Evolutionary conservation across 2,888 invertebrate species (phyloP).

Genomic region (Prenolepis imparis): DNA sequence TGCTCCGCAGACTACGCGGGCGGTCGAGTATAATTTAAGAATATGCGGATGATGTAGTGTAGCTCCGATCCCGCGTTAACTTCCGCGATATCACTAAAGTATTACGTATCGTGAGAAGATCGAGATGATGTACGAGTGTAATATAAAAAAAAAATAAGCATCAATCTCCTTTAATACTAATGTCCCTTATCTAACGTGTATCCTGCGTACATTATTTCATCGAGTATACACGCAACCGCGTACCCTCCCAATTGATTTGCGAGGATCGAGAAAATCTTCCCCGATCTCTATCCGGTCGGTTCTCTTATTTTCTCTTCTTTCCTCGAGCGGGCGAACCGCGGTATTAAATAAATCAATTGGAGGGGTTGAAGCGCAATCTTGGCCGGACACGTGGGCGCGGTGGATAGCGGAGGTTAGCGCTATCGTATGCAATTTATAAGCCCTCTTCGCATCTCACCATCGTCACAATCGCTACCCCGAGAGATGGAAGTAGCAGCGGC

Average conservation of each 20-base stretch:
- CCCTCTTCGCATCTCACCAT: slow-evolving; percentile 76
- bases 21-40: slow-evolving; percentile 10
- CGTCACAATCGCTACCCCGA: slow-evolving; percentile 76
- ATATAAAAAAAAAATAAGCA: background rate
- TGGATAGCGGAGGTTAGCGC: slow-evolving; percentile 72
- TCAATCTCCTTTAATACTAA: background rate
- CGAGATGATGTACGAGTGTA: background rate
- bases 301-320: slow-evolving; percentile 30
- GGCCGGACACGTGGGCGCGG: slow-evolving; percentile 75
- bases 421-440: slow-evolving; percentile 85
- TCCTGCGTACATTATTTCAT: background rate
- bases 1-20: background rate
- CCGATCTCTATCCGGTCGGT: background rate
- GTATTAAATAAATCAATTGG: slow-evolving; percentile 81
- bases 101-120: background rate
- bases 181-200: background rate
- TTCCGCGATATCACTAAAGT: background rate
- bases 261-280: slow-evolving; percentile 8
- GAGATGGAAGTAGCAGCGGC: slow-evolving; percentile 82
- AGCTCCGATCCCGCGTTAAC: background rate
- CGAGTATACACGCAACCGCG: background rate
- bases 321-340: slow-evolving; percentile 57
- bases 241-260: background rate
- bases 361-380: slow-evolving; percentile 79
- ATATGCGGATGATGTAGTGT: background rate